Evolutionary conservation across 2,888 invertebrate species (phyloP).

Genomic region (Ectropis crepuscularia): DNA sequence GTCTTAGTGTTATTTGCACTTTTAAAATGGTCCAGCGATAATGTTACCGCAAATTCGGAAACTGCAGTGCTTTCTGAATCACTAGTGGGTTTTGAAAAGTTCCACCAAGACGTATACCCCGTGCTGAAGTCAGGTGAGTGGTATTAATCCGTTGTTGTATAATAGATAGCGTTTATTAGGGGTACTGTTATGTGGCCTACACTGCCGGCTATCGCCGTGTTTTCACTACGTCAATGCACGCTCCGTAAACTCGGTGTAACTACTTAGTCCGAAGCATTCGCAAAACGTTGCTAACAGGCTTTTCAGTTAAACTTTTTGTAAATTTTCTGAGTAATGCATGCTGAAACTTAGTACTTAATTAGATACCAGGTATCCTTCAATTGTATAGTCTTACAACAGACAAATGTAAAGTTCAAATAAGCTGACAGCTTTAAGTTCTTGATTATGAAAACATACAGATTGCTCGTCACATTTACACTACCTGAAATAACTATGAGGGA

Average conservation of each 20-base stretch:
- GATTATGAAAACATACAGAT: background rate
- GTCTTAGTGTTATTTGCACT: conserved; percentile 86
- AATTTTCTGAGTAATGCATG: background rate
- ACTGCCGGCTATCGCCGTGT: conserved; percentile 54
- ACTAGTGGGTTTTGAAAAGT: conserved; percentile 61
- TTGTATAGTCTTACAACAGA: too few species aligned
- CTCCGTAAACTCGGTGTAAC: conserved; percentile 41
- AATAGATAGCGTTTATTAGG: conserved; percentile 28
- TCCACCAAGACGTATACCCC: conserved; percentile 71
- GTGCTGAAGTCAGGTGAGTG: conserved; percentile 68
- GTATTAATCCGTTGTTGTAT: conserved; percentile 20
- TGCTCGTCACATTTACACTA: too few species aligned
- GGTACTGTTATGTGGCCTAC: conserved; percentile 54
- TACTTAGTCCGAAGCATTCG: conserved; percentile 27
- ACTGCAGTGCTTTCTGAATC: conserved; percentile 50
- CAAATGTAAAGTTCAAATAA: too few species aligned
- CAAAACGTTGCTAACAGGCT: conserved; percentile 17
- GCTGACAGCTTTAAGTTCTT: background rate
- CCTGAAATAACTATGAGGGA: too few species aligned
- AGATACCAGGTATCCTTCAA: too few species aligned
- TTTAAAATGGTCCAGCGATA: conserved; percentile 84
- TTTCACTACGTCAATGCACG: conserved; percentile 53
- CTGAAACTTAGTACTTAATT: too few species aligned
- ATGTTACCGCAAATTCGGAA: conserved; percentile 53
- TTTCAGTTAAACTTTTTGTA: background rate